Evolutionary conservation across 2,797 vertebrate species (phyloP), one percentile per base, ranked within the genome.

Genomic region (Triplophysa bombifrons): DNA sequence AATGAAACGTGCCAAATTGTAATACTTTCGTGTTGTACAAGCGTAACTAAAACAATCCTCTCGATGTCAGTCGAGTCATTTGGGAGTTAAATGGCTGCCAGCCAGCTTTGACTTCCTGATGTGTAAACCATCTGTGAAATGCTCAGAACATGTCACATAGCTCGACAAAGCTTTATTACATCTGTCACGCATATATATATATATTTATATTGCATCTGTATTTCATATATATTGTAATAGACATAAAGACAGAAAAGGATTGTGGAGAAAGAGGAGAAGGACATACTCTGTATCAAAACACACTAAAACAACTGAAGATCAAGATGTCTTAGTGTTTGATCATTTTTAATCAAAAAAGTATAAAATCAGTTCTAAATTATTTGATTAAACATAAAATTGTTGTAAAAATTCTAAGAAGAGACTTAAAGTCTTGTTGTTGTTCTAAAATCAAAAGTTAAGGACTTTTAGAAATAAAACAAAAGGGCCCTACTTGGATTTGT

Each of bases 21-120:
- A 63, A 34, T 10, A 19, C 27, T 63, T 17, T 3, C 3, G 19
- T n/a, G 20, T 55, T 55, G 2, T 20, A 61, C 27, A 17, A 61
- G 25, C 20, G 27, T 61, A 34, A 63, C 16, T 34, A 17, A 34
- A 63, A 9, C 8, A 19, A 8, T 38, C 30, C 16, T 9, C 6
- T 22, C 58, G 20, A 70, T 34, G 46, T 72, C 50, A 76, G 65
- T 53, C 38, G 19, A 68, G 50, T 22, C 56, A 81, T 75, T 81
- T 74, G 66, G 70, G 50, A 85, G 69, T 82, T 65, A 83, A 82
- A 79, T 84, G 22, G 16, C 53, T 34, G 20, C 30, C 72, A 67
- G 55, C 34, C 66, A 34, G 74, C 46, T 16, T 3, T n/a, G 56
- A 77, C 61, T 50, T 68, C 70, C 53, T 85, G 61, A 46, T 66